Conservation (phyloP, 1,140 invertebrate genomes). For the Sitobion miscanthi region DNA sequence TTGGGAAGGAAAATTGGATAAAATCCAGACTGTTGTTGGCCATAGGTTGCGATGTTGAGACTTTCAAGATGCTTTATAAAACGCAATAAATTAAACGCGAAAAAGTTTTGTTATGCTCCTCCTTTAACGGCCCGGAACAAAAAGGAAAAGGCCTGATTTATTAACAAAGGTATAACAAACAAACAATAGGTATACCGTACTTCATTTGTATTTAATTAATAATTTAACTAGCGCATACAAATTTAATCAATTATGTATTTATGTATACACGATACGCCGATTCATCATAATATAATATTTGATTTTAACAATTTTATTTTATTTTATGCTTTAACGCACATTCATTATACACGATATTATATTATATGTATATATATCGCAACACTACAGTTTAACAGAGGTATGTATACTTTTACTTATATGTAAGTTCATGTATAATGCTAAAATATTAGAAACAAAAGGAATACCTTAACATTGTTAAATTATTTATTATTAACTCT, state of each 20-base stretch:
- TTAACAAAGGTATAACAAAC: not conserved
- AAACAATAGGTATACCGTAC: not conserved
- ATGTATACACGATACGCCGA: not conserved
- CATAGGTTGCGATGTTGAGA: not conserved
- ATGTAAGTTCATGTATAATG: not conserved
- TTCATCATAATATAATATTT: slow-evolving; percentile 3
- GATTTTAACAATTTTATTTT: not conserved
- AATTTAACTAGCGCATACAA: not conserved
- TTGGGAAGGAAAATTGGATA: slow-evolving; percentile 42
- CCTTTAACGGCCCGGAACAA: not conserved
- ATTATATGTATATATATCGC: not conserved
- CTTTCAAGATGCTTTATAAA: slow-evolving; percentile 36
- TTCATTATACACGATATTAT: not conserved
- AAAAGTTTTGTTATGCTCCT: slow-evolving; percentile 33
- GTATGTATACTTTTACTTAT: not conserved
- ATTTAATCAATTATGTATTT: slow-evolving; percentile 1
- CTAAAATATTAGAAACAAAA: not conserved
- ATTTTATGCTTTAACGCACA: not conserved
- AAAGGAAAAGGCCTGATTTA: slow-evolving; percentile 33
- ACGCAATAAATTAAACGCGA: slow-evolving; percentile 11
- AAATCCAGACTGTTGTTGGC: slow-evolving; percentile 46
- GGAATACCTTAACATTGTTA: not conserved
- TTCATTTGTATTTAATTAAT: slow-evolving; percentile 23
- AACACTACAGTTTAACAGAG: not conserved
- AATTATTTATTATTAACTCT: not conserved